Conservation (phyloP, 2,113 vertebrate species). For the Dasyurus viverrinus region DNA sequence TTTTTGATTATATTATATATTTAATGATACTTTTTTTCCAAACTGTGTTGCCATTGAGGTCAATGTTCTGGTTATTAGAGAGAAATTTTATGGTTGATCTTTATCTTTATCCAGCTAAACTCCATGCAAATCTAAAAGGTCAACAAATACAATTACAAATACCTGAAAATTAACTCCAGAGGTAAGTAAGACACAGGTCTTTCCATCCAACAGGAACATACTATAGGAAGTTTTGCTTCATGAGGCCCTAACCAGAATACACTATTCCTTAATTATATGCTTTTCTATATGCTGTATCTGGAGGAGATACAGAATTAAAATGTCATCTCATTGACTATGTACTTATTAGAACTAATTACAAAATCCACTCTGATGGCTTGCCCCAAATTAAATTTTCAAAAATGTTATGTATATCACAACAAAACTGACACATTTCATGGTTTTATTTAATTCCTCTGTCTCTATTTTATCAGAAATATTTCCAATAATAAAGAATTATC, state of each 20-base stretch:
- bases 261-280: not conserved
- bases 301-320: not conserved
- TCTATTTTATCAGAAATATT: not conserved
- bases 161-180: not conserved
- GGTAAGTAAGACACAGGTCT: not conserved
- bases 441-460: not conserved
- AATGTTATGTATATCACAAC: not conserved
- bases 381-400: conserved; percentile 32
- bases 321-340: not conserved
- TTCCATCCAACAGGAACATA: not conserved
- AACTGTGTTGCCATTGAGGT: not conserved
- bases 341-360: conserved; percentile 19
- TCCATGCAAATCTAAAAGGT: not conserved
- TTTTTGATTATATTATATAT: not conserved
- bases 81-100: not conserved
- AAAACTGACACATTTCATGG: not conserved
- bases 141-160: not conserved
- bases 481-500: not conserved
- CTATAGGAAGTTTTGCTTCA: not conserved
- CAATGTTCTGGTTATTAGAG: not conserved
- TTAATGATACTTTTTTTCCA: not conserved
- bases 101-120: not conserved
- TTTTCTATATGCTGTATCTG: not conserved
- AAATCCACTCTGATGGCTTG: not conserved
- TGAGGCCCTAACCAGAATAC: not conserved